Evolutionary conservation across 2,888 invertebrate genomes (phyloP), one percentile per base, ranked within the genome.

Genomic region (Dryadula phaetusa): DNA sequence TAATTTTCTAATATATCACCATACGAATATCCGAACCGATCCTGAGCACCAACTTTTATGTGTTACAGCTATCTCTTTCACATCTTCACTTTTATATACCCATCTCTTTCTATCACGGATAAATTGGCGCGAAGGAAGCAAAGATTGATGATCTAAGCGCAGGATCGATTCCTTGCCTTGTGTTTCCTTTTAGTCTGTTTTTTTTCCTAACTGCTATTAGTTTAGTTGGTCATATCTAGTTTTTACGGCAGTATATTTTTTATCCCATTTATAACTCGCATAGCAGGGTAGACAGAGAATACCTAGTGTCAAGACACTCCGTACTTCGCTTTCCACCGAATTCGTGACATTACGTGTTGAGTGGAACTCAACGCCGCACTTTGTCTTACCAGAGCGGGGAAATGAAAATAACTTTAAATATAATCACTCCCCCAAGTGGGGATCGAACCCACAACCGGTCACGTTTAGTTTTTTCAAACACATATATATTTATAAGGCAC

Each of bases 121-220:
- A 83, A 85, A 70, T 83, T 83, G 82, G 84, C 84, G 75, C 84
- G 82, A 84, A 87, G 88, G 88, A 90, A 87, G 83, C 84, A 81
- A 83, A 84, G 87, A 87, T 87, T 87, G 88, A 90, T 88, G 88
- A 88, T 86, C 85, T 86, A 86, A 86, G 82, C 85, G 75, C 72
- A 70, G 79, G 77, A 81, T 82, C 82, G 82, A 80, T 79, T 74
- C 49, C 16, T n/a, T 16, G n/a, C 28, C 64, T 62, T 22, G 56
- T 66, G 46, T 61, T 65, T 46, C 16, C 42, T 64, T 67, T 64
- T 65, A 49, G 56, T 69, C 71, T 64, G 67, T 66, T 71, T 61
- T 52, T 53, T 58, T 22, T 20, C 16, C 22, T 40, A 54, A 22
- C 22, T 40, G 25, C 44, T 60, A 60, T 60, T 28, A 60, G 66